Evolutionary conservation across 2,888 invertebrate species (phyloP), one percentile per base, ranked within the genome.

Genomic region (Plagiodera versicolora): DNA sequence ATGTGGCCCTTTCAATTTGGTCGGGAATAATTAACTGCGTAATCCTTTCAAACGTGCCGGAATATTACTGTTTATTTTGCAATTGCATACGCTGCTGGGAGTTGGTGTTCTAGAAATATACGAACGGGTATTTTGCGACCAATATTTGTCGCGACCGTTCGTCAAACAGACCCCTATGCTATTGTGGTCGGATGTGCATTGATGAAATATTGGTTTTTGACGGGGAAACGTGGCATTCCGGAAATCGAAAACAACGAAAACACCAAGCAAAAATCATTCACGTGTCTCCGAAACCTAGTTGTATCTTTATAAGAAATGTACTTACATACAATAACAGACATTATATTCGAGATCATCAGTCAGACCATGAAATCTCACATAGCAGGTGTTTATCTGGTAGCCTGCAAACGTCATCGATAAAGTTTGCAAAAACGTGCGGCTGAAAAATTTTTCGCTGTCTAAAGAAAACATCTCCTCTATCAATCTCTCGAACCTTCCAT

Each of bases 61-160:
- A 69, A 71, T 70, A 72, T 73, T 66, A 67, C 65, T 72, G 71
- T 73, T 72, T 72, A 71, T 70, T 70, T 69, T 64, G 68, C 69
- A 70, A 69, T 68, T 69, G 55, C 56, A 63, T 60, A 57, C 51
- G 52, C 47, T 47, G 52, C 18, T 44, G 53, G 44, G 17, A 35
- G 17, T 35, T 16, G 17, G 16, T 28, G 6, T 17, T 39, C 39
- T 20, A 52, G 24, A 3, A 6, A 32, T 28, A 28, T 28, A 4
- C 28, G 32, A 32, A 9, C 1, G 39, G 14, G 2, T 39, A 39
- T 39, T 39, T 39, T 39, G 2, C 39, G 14, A 39, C 39, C 39
- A 39, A 32, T 39, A 14, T 39, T 39, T 14, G 39, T 39, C 39
- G 14, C 14, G 14, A 2, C 3, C 14, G 14, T 39, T 14, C 32